phyloP scores from a whole-genome alignment of 2,797 vertebrate species.

The Pseudotriccus pelzelni region DNA sequence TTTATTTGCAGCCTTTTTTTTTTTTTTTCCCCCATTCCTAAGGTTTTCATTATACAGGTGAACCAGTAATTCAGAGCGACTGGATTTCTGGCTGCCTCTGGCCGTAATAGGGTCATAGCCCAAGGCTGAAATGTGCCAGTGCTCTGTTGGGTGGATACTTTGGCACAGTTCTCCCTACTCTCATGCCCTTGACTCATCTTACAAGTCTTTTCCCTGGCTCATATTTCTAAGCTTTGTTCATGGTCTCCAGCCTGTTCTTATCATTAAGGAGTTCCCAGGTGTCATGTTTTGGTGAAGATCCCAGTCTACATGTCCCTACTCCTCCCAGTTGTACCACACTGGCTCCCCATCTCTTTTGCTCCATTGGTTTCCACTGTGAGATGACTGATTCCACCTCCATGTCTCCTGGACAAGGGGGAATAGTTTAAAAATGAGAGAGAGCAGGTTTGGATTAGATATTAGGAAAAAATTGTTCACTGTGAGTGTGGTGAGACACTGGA shows the following conservation, averaged over 20 bases:
- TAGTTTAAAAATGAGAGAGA: background rate
- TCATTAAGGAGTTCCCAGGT: background rate
- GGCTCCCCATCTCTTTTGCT: background rate
- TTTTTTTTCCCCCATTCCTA: background rate
- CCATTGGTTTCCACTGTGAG: rapidly evolving
- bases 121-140: background rate
- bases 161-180: background rate
- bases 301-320: rapidly evolving
- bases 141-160: background rate
- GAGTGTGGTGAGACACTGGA: background rate
- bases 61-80: background rate
- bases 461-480: background rate
- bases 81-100: background rate
- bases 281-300: background rate
- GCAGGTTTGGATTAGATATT: background rate
- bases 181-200: background rate
- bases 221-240: background rate
- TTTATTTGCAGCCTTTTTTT: background rate
- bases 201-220: background rate
- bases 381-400: background rate
- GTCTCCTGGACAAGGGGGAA: background rate
- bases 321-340: rapidly evolving
- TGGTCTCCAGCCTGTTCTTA: background rate
- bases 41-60: background rate
- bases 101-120: rapidly evolving